Base-by-base conservation (phyloP, 2,888 invertebrate species). In the Caenorhabditis doughertyi region DNA sequence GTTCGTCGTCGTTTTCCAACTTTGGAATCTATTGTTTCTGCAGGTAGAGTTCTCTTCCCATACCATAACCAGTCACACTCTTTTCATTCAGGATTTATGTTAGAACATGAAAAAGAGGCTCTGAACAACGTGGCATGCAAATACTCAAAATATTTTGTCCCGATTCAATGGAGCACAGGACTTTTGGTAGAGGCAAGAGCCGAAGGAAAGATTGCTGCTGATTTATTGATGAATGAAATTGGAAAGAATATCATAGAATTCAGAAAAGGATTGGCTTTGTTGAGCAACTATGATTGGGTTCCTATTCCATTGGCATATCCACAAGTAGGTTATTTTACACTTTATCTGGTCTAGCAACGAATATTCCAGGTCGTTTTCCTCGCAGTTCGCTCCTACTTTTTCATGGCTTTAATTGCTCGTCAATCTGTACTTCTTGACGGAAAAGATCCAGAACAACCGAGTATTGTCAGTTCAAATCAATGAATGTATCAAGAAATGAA, bases 231-330 rank as follows among this genome's bases (percentile, higher is more conserved):
- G 70, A 88, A 88, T 64, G 88, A 88, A 62, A 85, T 86, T 18
- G 82, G 85, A 42, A 88, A 88, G 81, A 80, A 85, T 39, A 85
- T 87, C 11, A 83, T 83, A 11, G 84, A 85, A 29, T 87, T 87
- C 68, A 76, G 88, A 18, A 85, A 85, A 21, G 87, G 87, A 25
- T 64, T 88, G n/a, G 88, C 86, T 29, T 77, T 85, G n/a, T 60
- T 88, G 32, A 81, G 83, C 68, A 87, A 87, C 64, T 88, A 86
- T 60, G 88, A 88, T 56, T 88, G 87, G 88, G 89, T 91, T 25
- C 90, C 90, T 0, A 89, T 89, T 25, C 90, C 90, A 0, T 72
- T 90, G 32, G 90, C 89, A 18, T 90, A 90, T 74, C 90, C 90
- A 4, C 89, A 89, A 81, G 86, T 89, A 47, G 23, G 35, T 1